Base-by-base conservation (phyloP, 2,888 invertebrate species). In the Drosophila mimetica region DNA sequence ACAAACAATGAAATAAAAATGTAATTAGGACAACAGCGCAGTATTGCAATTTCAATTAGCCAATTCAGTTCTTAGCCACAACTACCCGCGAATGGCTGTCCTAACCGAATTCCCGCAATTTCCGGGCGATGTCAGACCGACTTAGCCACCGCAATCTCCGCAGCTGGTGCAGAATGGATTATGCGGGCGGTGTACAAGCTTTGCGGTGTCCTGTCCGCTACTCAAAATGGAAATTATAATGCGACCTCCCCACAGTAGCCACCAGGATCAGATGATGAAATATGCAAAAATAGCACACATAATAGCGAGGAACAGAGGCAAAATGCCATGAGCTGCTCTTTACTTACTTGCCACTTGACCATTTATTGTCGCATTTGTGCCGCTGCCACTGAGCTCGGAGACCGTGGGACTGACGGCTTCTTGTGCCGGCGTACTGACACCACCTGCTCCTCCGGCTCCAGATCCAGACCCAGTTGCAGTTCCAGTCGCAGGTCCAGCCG, bases 341-440 rank as follows among this genome's bases (percentile, higher is more conserved):
- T 80, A 92, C 92, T 92, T 89, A 92, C 92, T 92, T 90, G 92
- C 91, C 79, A 92, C 91, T 90, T 92, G 92, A 89, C 92, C 92
- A 89, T 92, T 92, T 79, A 92, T 80, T 85, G 90, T 89, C 72
- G 81, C 83, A 87, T 76, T 85, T 65, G 66, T 44, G 51, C 73
- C 67, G 42, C 67, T 75, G 66, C 77, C 74, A 37, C 36, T 25
- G 41, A 77, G 71, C 48, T 85, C 84, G 57, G 54, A 64, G 59
- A 61, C 59, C 32, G 78, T 84, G 44, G 86, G 84, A 44, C 78
- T 86, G 46, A 74, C 75, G 51, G 55, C 71, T 20, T 72, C 72
- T 71, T 74, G 85, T 25, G 79, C 77, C 36, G 74, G 60, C 72
- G 32, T 74, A 34, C 67, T 42, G 28, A 51, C 53, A 34, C 51